These are phyloP conservation scores for Allygus modestus DNA, from an alignment of 2,888 invertebrate genomes.

Conservation along the genomic window DNA sequence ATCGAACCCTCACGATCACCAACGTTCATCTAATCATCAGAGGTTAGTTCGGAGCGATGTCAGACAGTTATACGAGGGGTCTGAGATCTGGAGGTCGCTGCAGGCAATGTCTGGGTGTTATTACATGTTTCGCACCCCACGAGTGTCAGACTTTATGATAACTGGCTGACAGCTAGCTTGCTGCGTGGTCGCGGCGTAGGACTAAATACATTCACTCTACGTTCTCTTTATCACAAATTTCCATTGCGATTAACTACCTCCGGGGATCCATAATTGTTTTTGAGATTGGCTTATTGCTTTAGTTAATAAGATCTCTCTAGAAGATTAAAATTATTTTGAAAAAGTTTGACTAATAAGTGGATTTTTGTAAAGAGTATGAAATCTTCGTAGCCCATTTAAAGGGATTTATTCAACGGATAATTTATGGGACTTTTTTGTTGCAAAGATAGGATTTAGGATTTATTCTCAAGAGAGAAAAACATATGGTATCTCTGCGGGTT, in stretches of 20 bases:
- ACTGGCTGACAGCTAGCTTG: constrained; percentile 9
- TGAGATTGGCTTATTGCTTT: neutral
- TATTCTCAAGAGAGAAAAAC: too few relatives aligned
- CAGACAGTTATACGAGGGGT: neutral
- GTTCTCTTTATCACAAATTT: neutral
- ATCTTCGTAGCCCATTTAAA: too few relatives aligned
- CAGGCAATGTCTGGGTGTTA: constrained; percentile 7
- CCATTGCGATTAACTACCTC: neutral
- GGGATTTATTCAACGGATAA: too few relatives aligned
- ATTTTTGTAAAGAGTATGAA: too few relatives aligned
- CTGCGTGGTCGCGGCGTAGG: constrained; percentile 9
- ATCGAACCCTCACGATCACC: neutral
- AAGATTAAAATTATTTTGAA: too few relatives aligned
- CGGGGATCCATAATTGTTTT: neutral
- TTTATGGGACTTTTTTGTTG: too few relatives aligned
- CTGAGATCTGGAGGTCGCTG: neutral
- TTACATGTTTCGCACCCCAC: constrained; percentile 22
- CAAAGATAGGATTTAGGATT: too few relatives aligned
- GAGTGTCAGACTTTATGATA: neutral
- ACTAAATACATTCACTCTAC: neutral
- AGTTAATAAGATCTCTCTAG: too few relatives aligned
- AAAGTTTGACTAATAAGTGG: too few relatives aligned
- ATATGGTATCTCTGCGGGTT: too few relatives aligned
- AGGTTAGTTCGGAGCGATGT: neutral
- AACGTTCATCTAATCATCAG: neutral